A percentile compares a stretch with the other conserved stretches of the same genome.
Evolutionary conservation across 2,797 vertebrate species (phyloP).

Genomic region (Etheostoma nigrum): DNA sequence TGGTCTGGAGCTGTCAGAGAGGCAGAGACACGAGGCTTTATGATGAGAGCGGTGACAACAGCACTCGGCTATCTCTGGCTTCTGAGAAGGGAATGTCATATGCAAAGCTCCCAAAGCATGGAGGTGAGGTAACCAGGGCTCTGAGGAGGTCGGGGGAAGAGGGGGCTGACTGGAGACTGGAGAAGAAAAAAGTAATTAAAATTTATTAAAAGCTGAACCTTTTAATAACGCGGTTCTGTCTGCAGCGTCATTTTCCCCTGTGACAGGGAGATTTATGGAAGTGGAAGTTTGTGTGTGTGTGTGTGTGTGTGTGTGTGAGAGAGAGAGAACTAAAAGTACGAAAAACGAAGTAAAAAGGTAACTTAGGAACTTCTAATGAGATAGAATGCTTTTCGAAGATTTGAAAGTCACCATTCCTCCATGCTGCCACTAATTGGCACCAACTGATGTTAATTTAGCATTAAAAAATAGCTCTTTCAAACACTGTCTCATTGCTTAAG

Average conservation of each 20-base stretch:
- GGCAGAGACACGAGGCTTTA: slow-evolving; percentile 15
- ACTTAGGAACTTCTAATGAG: slow-evolving; percentile 38
- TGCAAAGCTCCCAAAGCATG: slow-evolving; percentile 65
- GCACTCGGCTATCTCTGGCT: slow-evolving; percentile 45
- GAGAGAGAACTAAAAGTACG: not conserved
- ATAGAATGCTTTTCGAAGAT: slow-evolving; percentile 14
- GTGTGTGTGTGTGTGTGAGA: too few species aligned
- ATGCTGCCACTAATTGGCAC: slow-evolving; percentile 42
- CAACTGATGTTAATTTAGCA: slow-evolving; percentile 53
- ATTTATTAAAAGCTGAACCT: slow-evolving; percentile 53
- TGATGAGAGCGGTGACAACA: slow-evolving; percentile 53
- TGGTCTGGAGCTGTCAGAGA: slow-evolving; percentile 48
- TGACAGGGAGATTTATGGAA: slow-evolving; percentile 40
- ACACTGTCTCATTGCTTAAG: slow-evolving; percentile 25
- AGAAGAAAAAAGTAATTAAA: slow-evolving; percentile 52
- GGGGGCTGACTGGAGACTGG: slow-evolving; percentile 5
- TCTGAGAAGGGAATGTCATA: slow-evolving; percentile 42
- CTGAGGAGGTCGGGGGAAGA: not conserved
- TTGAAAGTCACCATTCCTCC: slow-evolving; percentile 22
- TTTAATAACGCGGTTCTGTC: slow-evolving; percentile 70
- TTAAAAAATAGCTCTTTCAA: slow-evolving; percentile 43
- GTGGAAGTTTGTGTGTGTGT: slow-evolving; percentile 14
- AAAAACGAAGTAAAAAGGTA: slow-evolving; percentile 18
- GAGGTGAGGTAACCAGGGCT: slow-evolving; percentile 65
- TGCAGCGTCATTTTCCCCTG: slow-evolving; percentile 75